Conservation (phyloP, 1,140 invertebrate genomes). For the Lepidurus packardi region DNA sequence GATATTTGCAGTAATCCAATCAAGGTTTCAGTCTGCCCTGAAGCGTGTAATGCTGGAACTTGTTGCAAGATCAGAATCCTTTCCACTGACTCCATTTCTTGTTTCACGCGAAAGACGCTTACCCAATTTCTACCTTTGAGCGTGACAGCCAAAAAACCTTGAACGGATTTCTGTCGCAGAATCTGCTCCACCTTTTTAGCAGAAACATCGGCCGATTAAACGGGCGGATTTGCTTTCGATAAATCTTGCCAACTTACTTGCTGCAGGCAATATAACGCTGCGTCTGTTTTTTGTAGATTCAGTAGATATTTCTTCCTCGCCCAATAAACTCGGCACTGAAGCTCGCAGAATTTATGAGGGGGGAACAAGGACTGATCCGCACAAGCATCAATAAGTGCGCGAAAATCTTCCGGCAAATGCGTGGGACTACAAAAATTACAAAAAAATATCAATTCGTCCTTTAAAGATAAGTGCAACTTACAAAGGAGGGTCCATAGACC, state of each 20-base stretch:
- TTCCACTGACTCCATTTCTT: neutral
- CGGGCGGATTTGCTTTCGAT: slow-evolving; percentile 51
- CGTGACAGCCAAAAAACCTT: neutral
- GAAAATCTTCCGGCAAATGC: slow-evolving; percentile 3
- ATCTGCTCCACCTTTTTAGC: neutral
- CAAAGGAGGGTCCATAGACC: neutral
- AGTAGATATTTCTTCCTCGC: neutral
- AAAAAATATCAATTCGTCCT: neutral
- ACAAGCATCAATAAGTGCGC: neutral
- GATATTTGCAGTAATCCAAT: slow-evolving; percentile 43
- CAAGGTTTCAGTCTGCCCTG: neutral
- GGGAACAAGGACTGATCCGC: neutral
- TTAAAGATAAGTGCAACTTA: neutral
- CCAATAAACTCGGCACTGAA: neutral
- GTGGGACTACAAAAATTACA: neutral
- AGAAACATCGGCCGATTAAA: neutral
- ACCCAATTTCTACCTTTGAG: neutral
- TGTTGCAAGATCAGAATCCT: slow-evolving; percentile 5
- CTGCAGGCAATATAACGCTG: slow-evolving; percentile 22
- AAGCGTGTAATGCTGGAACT: neutral
- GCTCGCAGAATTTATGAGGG: neutral
- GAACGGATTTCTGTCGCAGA: neutral
- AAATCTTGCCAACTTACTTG: slow-evolving; percentile 52
- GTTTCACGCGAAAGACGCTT: neutral
- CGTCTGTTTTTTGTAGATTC: neutral